These are phyloP conservation scores for Catocala fraxini DNA, from an alignment of 2,888 invertebrate genomes.

Conservation along the genomic window DNA sequence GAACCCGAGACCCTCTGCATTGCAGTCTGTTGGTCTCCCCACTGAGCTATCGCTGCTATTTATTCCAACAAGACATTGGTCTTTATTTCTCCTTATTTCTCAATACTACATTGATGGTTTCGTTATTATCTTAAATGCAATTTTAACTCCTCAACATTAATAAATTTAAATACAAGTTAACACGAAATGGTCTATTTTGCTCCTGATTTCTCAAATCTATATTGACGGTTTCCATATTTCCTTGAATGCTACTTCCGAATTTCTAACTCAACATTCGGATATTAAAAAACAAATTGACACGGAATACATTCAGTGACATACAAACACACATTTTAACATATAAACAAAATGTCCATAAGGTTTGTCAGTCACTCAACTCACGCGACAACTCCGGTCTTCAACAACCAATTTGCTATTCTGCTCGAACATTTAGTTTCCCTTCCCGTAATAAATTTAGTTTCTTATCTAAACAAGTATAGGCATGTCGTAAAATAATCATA, in stretches of 20 bases:
- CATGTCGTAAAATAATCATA: constrained; percentile 28
- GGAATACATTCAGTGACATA: neutral
- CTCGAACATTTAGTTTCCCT: neutral
- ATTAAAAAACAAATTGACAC: neutral
- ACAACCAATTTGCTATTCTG: neutral
- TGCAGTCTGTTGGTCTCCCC: no score
- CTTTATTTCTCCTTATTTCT: no score
- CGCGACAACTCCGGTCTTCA: neutral
- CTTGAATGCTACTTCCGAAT: no score
- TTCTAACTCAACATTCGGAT: neutral
- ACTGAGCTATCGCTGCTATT: no score
- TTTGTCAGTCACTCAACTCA: neutral
- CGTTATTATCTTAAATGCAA: no score
- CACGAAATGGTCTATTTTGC: neutral
- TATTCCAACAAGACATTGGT: no score
- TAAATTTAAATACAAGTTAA: neutral
- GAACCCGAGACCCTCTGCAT: no score
- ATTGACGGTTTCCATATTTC: no score
- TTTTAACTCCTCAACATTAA: no score
- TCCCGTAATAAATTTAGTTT: neutral
- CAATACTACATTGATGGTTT: no score
- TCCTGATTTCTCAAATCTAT: no score
- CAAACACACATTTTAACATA: constrained; percentile 1
- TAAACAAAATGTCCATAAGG: constrained; percentile 1
- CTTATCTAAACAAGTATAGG: constrained; percentile 17